These are phyloP conservation scores for Helleia helle DNA, from an alignment of 2,888 invertebrate genomes.

Conservation along the genomic window DNA sequence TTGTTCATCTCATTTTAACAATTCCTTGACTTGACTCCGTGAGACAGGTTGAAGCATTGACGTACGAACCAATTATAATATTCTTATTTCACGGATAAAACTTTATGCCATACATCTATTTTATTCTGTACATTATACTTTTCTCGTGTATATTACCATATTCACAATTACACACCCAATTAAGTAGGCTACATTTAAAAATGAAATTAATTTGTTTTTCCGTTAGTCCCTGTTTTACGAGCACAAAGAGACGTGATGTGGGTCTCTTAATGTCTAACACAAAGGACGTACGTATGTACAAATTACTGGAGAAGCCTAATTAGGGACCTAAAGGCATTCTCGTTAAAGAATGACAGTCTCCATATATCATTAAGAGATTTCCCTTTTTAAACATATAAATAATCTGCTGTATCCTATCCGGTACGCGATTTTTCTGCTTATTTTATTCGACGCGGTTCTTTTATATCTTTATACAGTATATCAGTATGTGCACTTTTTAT, in stretches of 20 bases:
- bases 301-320: constrained; percentile 45
- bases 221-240: constrained; percentile 20
- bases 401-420: too few species aligned
- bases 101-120: too few species aligned
- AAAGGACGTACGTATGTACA: constrained; percentile 43
- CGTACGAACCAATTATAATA: too few species aligned
- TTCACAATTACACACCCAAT: not conserved
- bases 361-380: constrained; percentile 6
- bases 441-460: too few species aligned
- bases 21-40: too few species aligned
- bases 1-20: too few species aligned
- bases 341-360: constrained; percentile 6
- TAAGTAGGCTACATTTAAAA: constrained; percentile 2
- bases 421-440: too few species aligned
- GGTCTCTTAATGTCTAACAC: constrained; percentile 48
- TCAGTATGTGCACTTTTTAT: too few species aligned
- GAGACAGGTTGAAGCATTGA: too few species aligned
- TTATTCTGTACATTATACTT: not conserved
- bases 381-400: not conserved
- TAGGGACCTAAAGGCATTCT: constrained; percentile 29
- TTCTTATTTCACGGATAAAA: too few species aligned
- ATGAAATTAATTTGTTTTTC: constrained; percentile 8
- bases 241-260: constrained; percentile 61
- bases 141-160: too few species aligned
- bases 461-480: too few species aligned